Conservation (phyloP, 2,113 vertebrate species). For the Ictidomys tridecemlineatus region DNA sequence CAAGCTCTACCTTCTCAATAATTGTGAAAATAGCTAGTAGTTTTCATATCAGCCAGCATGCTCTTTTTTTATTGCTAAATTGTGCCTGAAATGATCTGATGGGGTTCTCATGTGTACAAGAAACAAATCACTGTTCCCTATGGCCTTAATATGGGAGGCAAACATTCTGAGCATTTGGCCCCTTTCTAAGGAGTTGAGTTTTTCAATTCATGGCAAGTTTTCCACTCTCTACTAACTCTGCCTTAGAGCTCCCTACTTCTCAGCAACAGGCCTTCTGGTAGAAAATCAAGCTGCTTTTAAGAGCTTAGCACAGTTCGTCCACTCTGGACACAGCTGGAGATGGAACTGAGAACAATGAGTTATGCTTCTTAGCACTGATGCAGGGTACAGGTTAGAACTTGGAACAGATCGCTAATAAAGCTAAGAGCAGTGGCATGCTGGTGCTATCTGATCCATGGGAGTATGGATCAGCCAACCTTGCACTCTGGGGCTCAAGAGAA, state of each 20-base stretch:
- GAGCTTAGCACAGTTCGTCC: neutral
- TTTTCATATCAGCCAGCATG: neutral
- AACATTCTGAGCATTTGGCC: neutral
- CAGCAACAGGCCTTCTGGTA: neutral
- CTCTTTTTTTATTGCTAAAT: neutral
- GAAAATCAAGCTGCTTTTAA: neutral
- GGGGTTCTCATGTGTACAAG: neutral
- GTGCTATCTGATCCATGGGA: neutral
- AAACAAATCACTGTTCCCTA: neutral
- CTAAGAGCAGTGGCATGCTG: neutral
- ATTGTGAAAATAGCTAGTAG: neutral
- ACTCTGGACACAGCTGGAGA: neutral
- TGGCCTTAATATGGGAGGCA: neutral
- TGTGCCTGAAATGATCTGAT: conserved; percentile 12
- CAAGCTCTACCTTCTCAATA: neutral
- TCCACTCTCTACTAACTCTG: neutral
- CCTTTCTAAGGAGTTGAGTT: neutral
- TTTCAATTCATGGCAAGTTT: neutral
- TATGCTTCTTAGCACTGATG: neutral
- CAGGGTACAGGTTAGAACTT: neutral
- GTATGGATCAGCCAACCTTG: neutral
- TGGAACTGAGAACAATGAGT: neutral
- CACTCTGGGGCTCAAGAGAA: neutral
- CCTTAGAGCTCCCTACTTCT: neutral
- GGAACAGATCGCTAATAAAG: neutral